Conservation (phyloP, 2,797 vertebrate genomes). For the Gouania willdenowi region DNA sequence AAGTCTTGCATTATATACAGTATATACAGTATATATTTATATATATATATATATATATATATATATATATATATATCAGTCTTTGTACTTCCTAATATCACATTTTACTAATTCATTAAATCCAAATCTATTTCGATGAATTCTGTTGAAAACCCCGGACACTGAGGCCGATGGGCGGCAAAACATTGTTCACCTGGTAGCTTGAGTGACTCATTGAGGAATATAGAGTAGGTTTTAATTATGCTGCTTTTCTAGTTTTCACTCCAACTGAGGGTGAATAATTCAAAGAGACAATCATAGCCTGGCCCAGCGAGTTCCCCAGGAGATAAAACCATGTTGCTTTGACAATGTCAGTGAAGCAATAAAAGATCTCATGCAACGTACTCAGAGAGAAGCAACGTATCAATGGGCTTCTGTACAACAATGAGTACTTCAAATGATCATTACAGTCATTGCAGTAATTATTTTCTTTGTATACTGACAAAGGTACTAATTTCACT, state of each 20-base stretch:
- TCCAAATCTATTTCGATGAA: too few relatives aligned
- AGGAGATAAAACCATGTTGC: slow-evolving; percentile 55
- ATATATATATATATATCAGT: too few relatives aligned
- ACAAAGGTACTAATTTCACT: neutral
- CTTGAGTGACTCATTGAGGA: slow-evolving; percentile 24
- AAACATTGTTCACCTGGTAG: slow-evolving; percentile 44
- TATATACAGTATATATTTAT: too few relatives aligned
- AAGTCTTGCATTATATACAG: too few relatives aligned
- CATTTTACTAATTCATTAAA: too few relatives aligned
- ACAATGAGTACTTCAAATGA: slow-evolving; percentile 41
- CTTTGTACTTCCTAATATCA: too few relatives aligned
- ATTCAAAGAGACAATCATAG: slow-evolving; percentile 63
- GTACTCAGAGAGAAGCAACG: slow-evolving; percentile 30
- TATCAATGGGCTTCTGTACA: slow-evolving; percentile 21
- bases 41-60: too few relatives aligned
- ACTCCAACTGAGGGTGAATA: slow-evolving; percentile 57
- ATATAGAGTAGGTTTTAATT: slow-evolving; percentile 63
- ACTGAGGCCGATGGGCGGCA: slow-evolving; percentile 8
- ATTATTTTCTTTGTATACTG: slow-evolving; percentile 11
- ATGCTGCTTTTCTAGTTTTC: slow-evolving; percentile 61
- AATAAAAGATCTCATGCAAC: slow-evolving; percentile 39
- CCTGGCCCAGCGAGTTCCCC: slow-evolving; percentile 39
- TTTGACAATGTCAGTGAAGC: slow-evolving; percentile 57
- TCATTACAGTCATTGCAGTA: slow-evolving; percentile 20
- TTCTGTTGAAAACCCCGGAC: too few relatives aligned